These are phyloP conservation scores for Drosophila ananassae DNA, from an alignment of 1,140 invertebrate genomes.

Conservation along the genomic window DNA sequence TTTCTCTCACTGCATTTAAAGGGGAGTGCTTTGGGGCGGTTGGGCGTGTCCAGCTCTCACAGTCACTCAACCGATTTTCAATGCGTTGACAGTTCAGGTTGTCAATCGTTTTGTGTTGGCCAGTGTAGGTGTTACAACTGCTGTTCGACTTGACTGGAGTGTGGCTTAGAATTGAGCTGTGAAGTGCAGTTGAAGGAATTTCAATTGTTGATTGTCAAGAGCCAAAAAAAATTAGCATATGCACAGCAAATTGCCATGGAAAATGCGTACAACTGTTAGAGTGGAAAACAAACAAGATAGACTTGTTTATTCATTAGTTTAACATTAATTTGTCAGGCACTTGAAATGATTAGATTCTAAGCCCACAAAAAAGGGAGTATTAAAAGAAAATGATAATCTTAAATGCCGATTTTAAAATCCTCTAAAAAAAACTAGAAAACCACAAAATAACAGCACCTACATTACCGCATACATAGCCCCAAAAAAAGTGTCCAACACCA, in stretches of 20 bases:
- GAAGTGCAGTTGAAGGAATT: conserved; percentile 59
- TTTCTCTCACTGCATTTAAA: not conserved
- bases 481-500: conserved; percentile 47
- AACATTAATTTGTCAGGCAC: not conserved
- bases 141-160: conserved; percentile 18
- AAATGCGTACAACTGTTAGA: conserved; percentile 26
- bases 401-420: too few species aligned
- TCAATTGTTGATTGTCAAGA: conserved; percentile 62
- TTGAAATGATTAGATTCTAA: not conserved
- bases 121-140: conserved; percentile 65
- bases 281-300: conserved; percentile 7
- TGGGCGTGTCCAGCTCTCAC: conserved; percentile 47
- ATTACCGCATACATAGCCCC: conserved; percentile 18
- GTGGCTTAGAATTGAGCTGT: conserved; percentile 65
- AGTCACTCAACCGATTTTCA: conserved; percentile 69
- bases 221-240: conserved; percentile 47
- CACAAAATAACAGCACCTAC: conserved; percentile 2
- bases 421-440: not conserved
- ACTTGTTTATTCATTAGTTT: not conserved
- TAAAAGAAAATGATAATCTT: too few species aligned
- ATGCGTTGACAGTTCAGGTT: conserved; percentile 75
- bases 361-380: too few species aligned
- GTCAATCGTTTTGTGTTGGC: conserved; percentile 70
- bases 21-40: conserved; percentile 5
- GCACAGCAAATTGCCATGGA: conserved; percentile 24